phyloP scores from a whole-genome alignment of 30 jellyfish, hydroid and myxozoan species.

The Rhopilema esculentum region DNA sequence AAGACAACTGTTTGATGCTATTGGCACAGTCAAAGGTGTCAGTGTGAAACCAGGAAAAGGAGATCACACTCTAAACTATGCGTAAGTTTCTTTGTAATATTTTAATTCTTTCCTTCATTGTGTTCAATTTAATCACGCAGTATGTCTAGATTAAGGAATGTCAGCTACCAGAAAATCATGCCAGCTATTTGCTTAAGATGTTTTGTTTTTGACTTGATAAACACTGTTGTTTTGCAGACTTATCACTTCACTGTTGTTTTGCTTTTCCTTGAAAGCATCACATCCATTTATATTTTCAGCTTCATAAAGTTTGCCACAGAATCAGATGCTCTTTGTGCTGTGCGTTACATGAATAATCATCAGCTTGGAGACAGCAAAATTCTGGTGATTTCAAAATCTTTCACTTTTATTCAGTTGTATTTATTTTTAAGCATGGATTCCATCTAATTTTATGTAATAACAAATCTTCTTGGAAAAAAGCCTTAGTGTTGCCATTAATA shows the following conservation, averaged over 20 bases:
- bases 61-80: slow-evolving; percentile 54
- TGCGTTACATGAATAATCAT: slow-evolving; percentile 35
- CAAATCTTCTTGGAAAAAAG: too few species aligned
- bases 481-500: too few species aligned
- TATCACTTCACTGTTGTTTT: background rate
- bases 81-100: slow-evolving; percentile 14
- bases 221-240: background rate
- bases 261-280: background rate
- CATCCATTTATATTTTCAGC: slow-evolving; percentile 13
- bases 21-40: slow-evolving; percentile 47
- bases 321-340: slow-evolving; percentile 68
- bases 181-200: background rate
- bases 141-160: background rate
- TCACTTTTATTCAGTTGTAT: background rate
- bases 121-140: background rate
- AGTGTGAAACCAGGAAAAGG: slow-evolving; percentile 46
- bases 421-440: background rate
- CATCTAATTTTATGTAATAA: background rate
- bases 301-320: slow-evolving; percentile 44
- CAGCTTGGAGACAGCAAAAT: slow-evolving; percentile 18
- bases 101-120: background rate
- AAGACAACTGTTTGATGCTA: slow-evolving; percentile 17
- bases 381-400: slow-evolving; percentile 18
- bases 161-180: background rate
- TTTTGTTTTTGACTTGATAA: background rate